Evolutionary conservation across 2,888 invertebrate genomes (phyloP).

Genomic region (Papilio elwesi): DNA sequence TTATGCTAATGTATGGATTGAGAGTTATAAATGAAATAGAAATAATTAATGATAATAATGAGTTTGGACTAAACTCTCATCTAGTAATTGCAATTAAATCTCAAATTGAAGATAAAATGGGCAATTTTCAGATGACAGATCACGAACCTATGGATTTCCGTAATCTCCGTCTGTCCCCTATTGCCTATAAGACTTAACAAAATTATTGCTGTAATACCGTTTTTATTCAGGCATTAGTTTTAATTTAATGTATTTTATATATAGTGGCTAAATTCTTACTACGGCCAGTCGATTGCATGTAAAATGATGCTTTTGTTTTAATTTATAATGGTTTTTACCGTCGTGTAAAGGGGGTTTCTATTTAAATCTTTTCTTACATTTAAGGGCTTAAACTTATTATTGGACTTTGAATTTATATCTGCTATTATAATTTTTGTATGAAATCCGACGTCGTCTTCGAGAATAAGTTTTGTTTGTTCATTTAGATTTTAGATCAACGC

Average conservation of each 20-base stretch:
- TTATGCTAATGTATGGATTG: no score
- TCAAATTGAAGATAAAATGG: no score
- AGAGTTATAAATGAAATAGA: no score
- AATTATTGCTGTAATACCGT: neutral
- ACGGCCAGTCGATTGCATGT: neutral
- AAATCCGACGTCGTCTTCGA: conserved; percentile 1
- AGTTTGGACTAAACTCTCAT: no score
- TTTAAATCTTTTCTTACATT: conserved; percentile 30
- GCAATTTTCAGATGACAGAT: no score
- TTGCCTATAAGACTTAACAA: neutral
- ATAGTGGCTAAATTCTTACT: no score
- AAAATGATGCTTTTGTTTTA: neutral
- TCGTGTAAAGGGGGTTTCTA: neutral
- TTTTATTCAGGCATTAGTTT: neutral
- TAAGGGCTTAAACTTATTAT: conserved; percentile 34
- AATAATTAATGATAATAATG: no score
- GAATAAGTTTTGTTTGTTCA: neutral
- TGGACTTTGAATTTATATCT: conserved; percentile 28
- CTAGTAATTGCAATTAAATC: no score
- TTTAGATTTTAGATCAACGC: conserved; percentile 12
- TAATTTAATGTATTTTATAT: neutral
- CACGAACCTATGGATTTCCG: no score
- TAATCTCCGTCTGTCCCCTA: no score
- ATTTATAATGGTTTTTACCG: neutral
- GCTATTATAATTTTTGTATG: conserved; percentile 14